These are phyloP conservation scores for Enteromius paludinosus DNA, from an alignment of 2,797 vertebrate species.

Conservation along the genomic window DNA sequence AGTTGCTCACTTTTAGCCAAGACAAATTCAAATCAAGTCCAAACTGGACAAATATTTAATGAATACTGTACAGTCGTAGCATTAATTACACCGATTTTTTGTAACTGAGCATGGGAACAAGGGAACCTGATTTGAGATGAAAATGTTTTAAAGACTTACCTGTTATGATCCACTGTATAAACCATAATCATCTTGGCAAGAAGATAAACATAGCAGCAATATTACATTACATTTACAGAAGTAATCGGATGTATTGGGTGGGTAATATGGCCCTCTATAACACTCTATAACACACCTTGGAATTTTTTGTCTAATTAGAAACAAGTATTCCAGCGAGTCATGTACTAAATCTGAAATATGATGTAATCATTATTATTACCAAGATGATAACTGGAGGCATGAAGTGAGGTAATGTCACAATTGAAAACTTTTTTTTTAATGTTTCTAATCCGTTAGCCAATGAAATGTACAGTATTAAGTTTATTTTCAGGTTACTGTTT, in stretches of 20 bases:
- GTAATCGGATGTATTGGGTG: not conserved
- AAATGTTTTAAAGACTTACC: not conserved
- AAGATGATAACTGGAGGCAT: not conserved
- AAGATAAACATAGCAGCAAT: not conserved
- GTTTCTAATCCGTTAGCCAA: not conserved
- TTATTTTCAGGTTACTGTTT: not conserved
- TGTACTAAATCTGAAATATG: not conserved
- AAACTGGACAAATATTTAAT: not conserved
- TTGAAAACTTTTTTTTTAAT: not conserved
- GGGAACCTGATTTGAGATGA: not conserved
- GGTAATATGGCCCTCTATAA: not conserved
- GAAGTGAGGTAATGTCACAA: not conserved
- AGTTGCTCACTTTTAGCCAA: not conserved
- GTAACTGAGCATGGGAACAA: not conserved
- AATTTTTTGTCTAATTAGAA: not conserved
- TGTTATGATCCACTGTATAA: not conserved
- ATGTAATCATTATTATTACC: not conserved
- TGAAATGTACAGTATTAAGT: not conserved
- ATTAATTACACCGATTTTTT: not conserved
- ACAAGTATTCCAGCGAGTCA: not conserved
- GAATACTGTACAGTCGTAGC: not conserved
- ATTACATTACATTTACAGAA: not conserved
- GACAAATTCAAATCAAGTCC: not conserved
- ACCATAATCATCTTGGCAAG: not conserved
- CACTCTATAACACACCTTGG: not conserved